Percentiles rank a stretch among this genome's conserved stretches.
These are phyloP conservation scores for Clarias fuscus DNA, from an alignment of 2,797 vertebrate species.

Conservation along the genomic window DNA sequence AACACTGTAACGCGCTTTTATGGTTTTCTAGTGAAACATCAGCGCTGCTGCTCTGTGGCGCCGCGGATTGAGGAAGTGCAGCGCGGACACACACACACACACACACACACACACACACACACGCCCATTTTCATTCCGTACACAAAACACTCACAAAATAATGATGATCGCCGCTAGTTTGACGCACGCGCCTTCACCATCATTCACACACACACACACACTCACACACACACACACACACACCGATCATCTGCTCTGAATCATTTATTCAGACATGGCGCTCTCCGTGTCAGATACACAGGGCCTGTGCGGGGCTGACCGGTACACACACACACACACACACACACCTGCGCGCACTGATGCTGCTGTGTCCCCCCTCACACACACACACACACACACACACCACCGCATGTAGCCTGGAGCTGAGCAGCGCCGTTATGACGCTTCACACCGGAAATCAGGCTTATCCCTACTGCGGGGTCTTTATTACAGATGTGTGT, in stretches of 20 bases:
- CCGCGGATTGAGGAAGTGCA: conserved; percentile 76
- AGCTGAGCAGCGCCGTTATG: conserved; percentile 5
- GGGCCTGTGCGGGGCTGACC: conserved; percentile 14
- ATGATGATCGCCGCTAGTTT: neutral
- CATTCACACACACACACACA: too few species aligned
- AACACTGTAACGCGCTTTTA: neutral
- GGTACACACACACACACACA: neutral
- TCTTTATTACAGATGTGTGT: neutral
- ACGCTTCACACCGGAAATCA: neutral
- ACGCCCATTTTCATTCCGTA: conserved; percentile 68
- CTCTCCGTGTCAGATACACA: neutral
- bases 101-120: conserved; percentile 62
- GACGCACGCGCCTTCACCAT: neutral
- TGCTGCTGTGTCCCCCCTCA: neutral
- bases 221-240: too few species aligned
- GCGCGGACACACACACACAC: conserved; percentile 64
- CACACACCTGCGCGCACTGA: neutral
- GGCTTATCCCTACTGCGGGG: neutral
- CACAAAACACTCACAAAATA: conserved; percentile 41
- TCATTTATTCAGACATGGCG: neutral
- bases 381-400: neutral
- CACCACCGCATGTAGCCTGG: neutral
- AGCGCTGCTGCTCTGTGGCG: conserved; percentile 52
- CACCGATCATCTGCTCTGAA: neutral
- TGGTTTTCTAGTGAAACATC: neutral